Conservation (phyloP, 2,113 vertebrate species). For the Chunga burmeisteri region DNA sequence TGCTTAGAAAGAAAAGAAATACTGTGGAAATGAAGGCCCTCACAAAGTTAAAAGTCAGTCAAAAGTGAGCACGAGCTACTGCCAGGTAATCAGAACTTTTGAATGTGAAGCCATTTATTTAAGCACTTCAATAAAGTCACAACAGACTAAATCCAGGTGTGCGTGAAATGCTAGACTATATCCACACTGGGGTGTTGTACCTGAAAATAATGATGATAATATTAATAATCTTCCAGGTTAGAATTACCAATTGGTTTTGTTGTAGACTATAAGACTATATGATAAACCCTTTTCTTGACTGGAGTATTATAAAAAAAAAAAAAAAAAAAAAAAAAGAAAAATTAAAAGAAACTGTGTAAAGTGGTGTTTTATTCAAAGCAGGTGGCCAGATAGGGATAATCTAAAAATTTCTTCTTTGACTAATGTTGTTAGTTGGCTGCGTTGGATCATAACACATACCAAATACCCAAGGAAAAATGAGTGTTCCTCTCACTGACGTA, state of each 20-base stretch:
- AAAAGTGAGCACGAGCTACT: not conserved
- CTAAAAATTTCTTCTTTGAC: not conserved
- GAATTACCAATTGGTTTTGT: not conserved
- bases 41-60: not conserved
- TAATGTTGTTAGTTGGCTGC: not conserved
- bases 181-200: not conserved
- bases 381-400: not conserved
- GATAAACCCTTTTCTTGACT: not conserved
- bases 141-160: not conserved
- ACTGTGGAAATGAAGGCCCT: not conserved
- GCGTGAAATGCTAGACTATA: not conserved
- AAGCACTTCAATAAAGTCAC: not conserved
- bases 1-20: not conserved
- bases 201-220: not conserved
- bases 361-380: not conserved
- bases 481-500: not conserved
- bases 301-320: not conserved
- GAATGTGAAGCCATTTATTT: not conserved
- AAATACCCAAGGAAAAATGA: not conserved
- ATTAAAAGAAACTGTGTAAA: not conserved
- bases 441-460: not conserved
- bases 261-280: not conserved
- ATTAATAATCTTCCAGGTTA: not conserved
- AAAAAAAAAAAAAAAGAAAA: not conserved
- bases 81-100: not conserved